A percentile compares a stretch with the other conserved stretches of the same genome.
Evolutionary conservation across 2,888 invertebrate species (phyloP).

Genomic region (Lordiphosa andalusiaca): DNA sequence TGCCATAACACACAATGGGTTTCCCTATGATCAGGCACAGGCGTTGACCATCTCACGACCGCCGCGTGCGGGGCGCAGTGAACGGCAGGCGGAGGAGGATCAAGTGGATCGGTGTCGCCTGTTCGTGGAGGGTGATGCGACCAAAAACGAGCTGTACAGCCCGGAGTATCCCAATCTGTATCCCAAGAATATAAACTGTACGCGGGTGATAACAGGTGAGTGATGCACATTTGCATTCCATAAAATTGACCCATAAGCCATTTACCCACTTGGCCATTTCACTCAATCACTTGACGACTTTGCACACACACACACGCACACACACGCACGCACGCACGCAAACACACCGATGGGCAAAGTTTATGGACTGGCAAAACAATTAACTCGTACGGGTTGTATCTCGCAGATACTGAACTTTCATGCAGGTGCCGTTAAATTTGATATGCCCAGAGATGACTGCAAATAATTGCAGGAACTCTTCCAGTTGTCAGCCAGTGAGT

Average conservation of each 20-base stretch:
- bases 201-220: slow-evolving; percentile 85
- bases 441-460: slow-evolving; percentile 54
- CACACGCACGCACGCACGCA: too few species aligned
- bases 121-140: slow-evolving; percentile 83
- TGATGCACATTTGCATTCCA: slow-evolving; percentile 22
- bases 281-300: too few species aligned
- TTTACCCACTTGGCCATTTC: too few species aligned
- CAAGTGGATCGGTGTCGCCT: slow-evolving; percentile 81
- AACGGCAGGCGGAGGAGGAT: slow-evolving; percentile 65
- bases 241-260: too few species aligned
- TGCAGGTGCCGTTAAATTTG: slow-evolving; percentile 53
- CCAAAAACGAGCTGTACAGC: slow-evolving; percentile 85
- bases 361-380: slow-evolving; percentile 18
- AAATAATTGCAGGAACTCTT: slow-evolving; percentile 60
- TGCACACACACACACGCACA: too few species aligned
- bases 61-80: slow-evolving; percentile 34
- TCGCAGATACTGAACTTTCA: slow-evolving; percentile 11
- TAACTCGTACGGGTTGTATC: slow-evolving; percentile 9
- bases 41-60: slow-evolving; percentile 35
- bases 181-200: slow-evolving; percentile 85
- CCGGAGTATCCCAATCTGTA: slow-evolving; percentile 86
- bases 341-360: too few species aligned
- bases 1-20: slow-evolving; percentile 22
- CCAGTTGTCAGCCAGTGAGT: slow-evolving; percentile 33
- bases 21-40: slow-evolving; percentile 22